These are phyloP conservation scores for Antedon mediterranea DNA, from an alignment of 53 echinoderm and acorn worm genomes.

Conservation along the genomic window DNA sequence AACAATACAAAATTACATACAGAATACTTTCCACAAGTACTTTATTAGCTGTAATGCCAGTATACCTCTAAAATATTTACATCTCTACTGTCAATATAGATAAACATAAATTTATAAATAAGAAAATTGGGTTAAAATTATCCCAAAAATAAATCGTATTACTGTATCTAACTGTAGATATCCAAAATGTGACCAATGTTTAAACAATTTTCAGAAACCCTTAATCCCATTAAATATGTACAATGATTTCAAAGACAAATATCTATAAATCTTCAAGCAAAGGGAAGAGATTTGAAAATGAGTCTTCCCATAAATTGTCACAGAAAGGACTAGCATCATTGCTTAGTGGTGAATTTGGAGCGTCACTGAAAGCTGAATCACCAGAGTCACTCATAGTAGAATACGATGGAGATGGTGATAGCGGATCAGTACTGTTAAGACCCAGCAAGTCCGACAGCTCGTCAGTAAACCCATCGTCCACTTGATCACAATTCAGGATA, in stretches of 20 bases:
- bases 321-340: conserved; percentile 32
- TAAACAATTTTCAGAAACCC: too few relatives aligned
- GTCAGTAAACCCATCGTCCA: background rate
- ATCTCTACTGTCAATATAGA: background rate
- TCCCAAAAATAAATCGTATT: too few relatives aligned
- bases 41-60: background rate
- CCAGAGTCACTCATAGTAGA: background rate
- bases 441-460: background rate
- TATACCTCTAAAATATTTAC: background rate
- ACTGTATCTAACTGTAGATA: too few relatives aligned
- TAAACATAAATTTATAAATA: background rate
- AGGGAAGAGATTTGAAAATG: conserved; percentile 86
- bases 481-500: conserved; percentile 11
- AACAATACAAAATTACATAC: background rate
- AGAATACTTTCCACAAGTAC: background rate
- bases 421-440: background rate
- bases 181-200: too few relatives aligned
- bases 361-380: conserved; percentile 69
- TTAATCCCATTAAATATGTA: background rate
- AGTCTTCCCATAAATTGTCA: conserved; percentile 76
- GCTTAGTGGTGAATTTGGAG: conserved; percentile 57
- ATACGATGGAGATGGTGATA: background rate
- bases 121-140: background rate
- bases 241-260: background rate
- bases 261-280: conserved; percentile 28